Evolutionary conservation across 2,888 invertebrate species (phyloP).

Genomic region (Tupiocoris notatus): DNA sequence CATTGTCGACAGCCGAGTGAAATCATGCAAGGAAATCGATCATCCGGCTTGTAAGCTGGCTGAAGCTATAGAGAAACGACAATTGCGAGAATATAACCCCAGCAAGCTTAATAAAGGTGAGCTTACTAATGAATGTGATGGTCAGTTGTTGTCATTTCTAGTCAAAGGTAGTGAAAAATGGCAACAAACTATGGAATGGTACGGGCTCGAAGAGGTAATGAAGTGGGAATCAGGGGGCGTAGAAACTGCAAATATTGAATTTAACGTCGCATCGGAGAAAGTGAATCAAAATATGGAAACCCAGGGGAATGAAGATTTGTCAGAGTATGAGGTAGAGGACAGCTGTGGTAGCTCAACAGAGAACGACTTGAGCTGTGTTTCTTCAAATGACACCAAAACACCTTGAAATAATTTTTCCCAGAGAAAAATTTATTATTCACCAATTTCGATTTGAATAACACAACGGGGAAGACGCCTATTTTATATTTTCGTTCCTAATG

Average conservation of each 20-base stretch:
- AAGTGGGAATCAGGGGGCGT: not conserved
- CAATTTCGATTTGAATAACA: too few species aligned
- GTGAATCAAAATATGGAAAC: not conserved
- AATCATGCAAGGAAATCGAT: not conserved
- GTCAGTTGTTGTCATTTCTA: slow-evolving; percentile 1
- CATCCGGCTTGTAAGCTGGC: slow-evolving; percentile 4
- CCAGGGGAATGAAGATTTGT: not conserved
- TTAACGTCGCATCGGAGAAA: not conserved
- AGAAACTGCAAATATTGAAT: not conserved
- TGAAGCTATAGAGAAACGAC: not conserved
- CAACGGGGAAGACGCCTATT: too few species aligned
- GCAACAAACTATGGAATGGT: not conserved
- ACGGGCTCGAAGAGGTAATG: not conserved
- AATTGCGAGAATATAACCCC: not conserved
- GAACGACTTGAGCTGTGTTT: not conserved
- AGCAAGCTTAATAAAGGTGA: not conserved
- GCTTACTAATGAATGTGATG: too few species aligned
- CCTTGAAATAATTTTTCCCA: too few species aligned
- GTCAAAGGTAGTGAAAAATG: not conserved
- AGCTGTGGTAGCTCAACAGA: not conserved
- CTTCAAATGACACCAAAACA: not conserved
- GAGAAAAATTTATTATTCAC: too few species aligned
- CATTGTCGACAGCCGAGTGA: slow-evolving; percentile 10
- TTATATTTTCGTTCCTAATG: too few species aligned
- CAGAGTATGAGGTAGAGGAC: not conserved